Percentiles rank a stretch among this genome's conserved stretches.
Conservation (phyloP, 2,797 vertebrate genomes). For the Gymnoscopelus microlampas region DNA sequence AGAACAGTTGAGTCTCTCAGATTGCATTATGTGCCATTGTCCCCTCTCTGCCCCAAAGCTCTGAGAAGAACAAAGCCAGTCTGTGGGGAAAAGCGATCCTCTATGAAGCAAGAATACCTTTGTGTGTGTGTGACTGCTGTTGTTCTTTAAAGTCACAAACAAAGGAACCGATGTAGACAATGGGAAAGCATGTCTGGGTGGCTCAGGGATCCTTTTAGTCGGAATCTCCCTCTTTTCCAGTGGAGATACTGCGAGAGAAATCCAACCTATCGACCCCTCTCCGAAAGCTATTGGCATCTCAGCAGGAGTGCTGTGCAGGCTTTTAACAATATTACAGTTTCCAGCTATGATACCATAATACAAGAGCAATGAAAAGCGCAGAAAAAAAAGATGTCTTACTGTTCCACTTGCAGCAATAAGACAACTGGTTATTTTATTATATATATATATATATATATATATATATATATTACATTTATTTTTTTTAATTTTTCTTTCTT, state of each 20-base stretch:
- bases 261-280: conserved; percentile 35
- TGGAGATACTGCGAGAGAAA: conserved; percentile 31
- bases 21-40: conserved; percentile 74
- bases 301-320: conserved; percentile 1
- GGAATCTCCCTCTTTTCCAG: conserved; percentile 23
- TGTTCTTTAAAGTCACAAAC: conserved; percentile 73
- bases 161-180: conserved; percentile 67
- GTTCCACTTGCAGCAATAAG: not conserved
- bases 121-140: conserved; percentile 50
- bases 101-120: conserved; percentile 63
- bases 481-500: too few species aligned
- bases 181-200: conserved; percentile 48
- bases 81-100: conserved; percentile 57
- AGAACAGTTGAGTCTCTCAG: conserved; percentile 57
- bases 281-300: conserved; percentile 31
- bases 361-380: too few species aligned
- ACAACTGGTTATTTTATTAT: too few species aligned
- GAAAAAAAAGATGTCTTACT: not conserved
- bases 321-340: too few species aligned
- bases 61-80: conserved; percentile 71
- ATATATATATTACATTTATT: too few species aligned
- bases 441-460: too few species aligned
- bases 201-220: conserved; percentile 56
- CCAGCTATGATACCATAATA: too few species aligned
- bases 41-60: conserved; percentile 55